Evolutionary conservation across 1,140 invertebrate species (phyloP).

Genomic region (Neodiprion lecontei): DNA sequence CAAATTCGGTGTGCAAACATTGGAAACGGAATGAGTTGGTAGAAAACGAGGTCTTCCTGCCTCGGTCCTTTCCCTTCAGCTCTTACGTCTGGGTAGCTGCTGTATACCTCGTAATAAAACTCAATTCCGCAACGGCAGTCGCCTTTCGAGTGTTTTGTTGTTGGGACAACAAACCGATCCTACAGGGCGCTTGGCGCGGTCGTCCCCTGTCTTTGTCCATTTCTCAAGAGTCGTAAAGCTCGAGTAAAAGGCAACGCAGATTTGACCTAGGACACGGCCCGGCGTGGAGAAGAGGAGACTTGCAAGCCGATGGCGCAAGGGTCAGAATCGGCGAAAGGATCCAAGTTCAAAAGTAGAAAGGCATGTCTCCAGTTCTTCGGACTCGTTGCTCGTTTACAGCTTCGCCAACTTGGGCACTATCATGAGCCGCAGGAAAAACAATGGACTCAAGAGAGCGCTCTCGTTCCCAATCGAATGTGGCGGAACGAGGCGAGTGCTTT

Average conservation of each 20-base stretch:
- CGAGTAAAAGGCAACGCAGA: background rate
- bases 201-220: background rate
- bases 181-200: no score
- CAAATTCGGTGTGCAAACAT: constrained; percentile 58
- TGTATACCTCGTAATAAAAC: constrained; percentile 46
- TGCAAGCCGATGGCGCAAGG: no score
- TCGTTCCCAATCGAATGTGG: no score
- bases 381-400: no score
- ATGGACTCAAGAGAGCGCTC: no score
- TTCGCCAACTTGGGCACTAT: no score
- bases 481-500: no score
- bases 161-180: constrained; percentile 2
- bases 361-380: no score
- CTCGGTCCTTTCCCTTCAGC: constrained; percentile 13
- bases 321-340: no score
- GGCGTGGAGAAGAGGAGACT: background rate
- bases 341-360: no score
- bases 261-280: background rate
- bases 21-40: constrained; percentile 43
- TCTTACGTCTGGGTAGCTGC: constrained; percentile 24
- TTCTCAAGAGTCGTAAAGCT: background rate
- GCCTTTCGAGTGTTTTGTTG: background rate
- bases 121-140: constrained; percentile 33
- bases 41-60: constrained; percentile 42
- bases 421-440: no score